Evolutionary conservation across 2,113 vertebrate species (phyloP).

Genomic region (Bubo bubo): DNA sequence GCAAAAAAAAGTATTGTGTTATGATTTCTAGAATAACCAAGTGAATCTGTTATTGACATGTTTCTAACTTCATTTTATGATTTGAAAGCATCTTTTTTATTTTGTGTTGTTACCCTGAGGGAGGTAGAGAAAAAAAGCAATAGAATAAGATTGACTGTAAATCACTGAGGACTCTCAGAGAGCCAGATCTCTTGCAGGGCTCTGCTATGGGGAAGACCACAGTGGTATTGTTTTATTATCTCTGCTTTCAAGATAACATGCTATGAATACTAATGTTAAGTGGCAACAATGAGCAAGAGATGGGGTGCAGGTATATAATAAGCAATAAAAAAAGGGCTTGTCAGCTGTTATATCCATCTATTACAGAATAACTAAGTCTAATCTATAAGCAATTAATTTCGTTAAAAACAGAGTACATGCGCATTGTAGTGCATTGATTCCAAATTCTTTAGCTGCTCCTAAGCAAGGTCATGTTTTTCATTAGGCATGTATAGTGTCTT

Average conservation of each 20-base stretch:
- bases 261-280: conserved; percentile 41
- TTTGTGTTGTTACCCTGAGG: not conserved
- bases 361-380: not conserved
- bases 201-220: conserved; percentile 15
- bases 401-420: not conserved
- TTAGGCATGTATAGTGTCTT: not conserved
- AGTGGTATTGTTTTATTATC: conserved; percentile 41
- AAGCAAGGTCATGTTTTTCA: not conserved
- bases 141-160: conserved; percentile 28
- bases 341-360: not conserved
- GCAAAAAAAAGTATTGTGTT: not conserved
- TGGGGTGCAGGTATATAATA: not conserved
- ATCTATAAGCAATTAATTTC: not conserved
- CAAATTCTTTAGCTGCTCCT: not conserved
- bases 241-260: not conserved
- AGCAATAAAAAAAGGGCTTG: not conserved
- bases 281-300: not conserved
- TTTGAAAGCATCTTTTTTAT: conserved; percentile 25
- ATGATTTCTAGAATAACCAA: not conserved
- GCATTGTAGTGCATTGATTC: not conserved
- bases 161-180: not conserved
- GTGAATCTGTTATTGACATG: not conserved
- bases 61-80: not conserved
- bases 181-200: not conserved
- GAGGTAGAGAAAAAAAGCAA: not conserved